Percentiles rank a stretch among this genome's conserved stretches.
Conservation (phyloP, 2,797 vertebrate genomes). For the Danio choprae region DNA sequence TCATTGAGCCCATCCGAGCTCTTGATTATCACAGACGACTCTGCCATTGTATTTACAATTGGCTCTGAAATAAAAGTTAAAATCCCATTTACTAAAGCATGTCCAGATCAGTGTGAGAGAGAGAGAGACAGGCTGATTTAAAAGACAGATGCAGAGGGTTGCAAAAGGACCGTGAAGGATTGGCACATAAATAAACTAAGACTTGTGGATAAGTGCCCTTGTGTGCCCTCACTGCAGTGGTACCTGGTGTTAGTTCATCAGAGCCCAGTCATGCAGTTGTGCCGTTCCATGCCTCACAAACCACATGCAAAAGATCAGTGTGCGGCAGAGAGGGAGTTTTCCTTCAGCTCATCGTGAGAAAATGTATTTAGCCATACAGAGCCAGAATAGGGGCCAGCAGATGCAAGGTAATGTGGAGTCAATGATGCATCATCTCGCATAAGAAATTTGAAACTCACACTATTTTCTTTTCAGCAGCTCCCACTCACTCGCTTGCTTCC, state of each 20-base stretch:
- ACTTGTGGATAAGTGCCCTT: slow-evolving; percentile 43
- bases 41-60: slow-evolving; percentile 45
- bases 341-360: slow-evolving; percentile 31
- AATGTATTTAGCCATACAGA: slow-evolving; percentile 47
- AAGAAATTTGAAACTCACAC: slow-evolving; percentile 40
- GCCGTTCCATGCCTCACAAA: slow-evolving; percentile 57
- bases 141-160: slow-evolving; percentile 10
- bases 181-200: slow-evolving; percentile 45
- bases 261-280: slow-evolving; percentile 49
- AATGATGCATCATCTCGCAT: slow-evolving; percentile 48
- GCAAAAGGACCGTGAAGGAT: slow-evolving; percentile 26
- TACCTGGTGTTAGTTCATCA: slow-evolving; percentile 52
- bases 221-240: slow-evolving; percentile 37
- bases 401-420: slow-evolving; percentile 32
- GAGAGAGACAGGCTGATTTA: slow-evolving; percentile 6
- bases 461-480: slow-evolving; percentile 37
- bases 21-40: slow-evolving; percentile 31
- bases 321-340: slow-evolving; percentile 49
- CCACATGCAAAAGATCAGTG: slow-evolving; percentile 54
- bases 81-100: slow-evolving; percentile 39
- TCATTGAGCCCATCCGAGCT: slow-evolving; percentile 27
- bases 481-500: background rate
- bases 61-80: slow-evolving; percentile 46
- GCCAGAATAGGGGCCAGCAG: slow-evolving; percentile 36
- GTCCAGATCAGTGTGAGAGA: background rate